phyloP scores from a whole-genome alignment of 2,113 vertebrate species.

The Actenoides hombroni region DNA sequence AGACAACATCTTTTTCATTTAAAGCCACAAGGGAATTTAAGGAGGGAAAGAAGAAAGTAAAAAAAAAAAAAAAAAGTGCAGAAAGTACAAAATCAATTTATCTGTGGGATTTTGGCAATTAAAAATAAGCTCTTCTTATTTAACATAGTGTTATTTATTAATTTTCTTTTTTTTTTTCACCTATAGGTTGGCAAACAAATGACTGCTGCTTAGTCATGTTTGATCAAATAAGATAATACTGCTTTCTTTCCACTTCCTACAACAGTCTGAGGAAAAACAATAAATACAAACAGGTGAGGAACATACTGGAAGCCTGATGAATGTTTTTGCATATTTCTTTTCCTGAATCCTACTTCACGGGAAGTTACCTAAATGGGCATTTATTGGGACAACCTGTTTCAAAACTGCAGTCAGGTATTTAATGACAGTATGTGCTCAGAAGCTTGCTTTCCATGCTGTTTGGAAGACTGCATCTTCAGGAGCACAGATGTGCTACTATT shows the following conservation, averaged over 20 bases:
- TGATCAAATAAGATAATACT: background rate
- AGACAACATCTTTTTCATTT: constrained; percentile 19
- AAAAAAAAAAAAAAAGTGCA: background rate
- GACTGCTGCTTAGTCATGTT: background rate
- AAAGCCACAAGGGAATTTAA: background rate
- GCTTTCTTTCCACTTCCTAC: background rate
- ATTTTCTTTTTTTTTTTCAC: background rate
- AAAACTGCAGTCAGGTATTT: background rate
- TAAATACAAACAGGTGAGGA: background rate
- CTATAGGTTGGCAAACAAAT: background rate
- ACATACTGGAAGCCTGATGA: background rate
- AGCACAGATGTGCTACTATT: background rate
- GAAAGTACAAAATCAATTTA: constrained; percentile 2
- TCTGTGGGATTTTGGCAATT: background rate
- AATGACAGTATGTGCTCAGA: background rate
- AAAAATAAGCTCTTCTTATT: background rate
- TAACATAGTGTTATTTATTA: background rate
- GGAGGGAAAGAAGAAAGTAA: background rate
- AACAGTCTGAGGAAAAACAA: background rate
- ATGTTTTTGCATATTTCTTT: background rate
- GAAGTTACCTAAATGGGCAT: background rate
- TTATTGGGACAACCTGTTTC: background rate
- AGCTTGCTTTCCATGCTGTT: background rate
- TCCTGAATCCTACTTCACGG: background rate
- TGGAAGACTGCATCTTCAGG: background rate